phyloP scores from a whole-genome alignment of 2,113 vertebrate genomes.

The Sinocyclocheilus anophthalmus region DNA sequence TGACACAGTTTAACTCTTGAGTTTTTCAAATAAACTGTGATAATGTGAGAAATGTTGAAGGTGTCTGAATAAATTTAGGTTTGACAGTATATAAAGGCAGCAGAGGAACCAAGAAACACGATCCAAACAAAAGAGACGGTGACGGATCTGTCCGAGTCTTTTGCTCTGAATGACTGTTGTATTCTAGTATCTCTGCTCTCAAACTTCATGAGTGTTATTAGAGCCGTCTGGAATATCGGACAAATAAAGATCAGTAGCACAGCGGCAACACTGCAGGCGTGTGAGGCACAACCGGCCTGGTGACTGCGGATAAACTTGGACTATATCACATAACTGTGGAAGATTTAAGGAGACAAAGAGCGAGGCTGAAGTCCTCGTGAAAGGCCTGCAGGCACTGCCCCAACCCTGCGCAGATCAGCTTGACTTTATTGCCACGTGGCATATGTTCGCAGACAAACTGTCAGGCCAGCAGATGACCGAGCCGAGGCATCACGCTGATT shows the following conservation, averaged over 20 bases:
- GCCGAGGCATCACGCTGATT: constrained; percentile 72
- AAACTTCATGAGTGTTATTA: constrained; percentile 48
- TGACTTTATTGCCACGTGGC: constrained; percentile 78
- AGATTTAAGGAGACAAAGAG: constrained; percentile 68
- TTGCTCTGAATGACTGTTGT: background rate
- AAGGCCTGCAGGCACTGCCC: constrained; percentile 70
- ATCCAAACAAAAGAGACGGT: no score
- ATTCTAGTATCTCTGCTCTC: constrained; percentile 46
- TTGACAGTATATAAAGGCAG: background rate
- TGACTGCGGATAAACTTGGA: constrained; percentile 40
- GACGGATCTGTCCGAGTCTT: no score
- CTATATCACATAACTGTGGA: constrained; percentile 47
- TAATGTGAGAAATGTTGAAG: no score
- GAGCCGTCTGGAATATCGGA: constrained; percentile 60
- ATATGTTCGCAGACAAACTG: constrained; percentile 84
- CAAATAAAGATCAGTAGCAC: constrained; percentile 65
- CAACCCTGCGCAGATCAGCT: constrained; percentile 74
- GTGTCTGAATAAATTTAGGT: no score
- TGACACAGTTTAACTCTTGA: no score
- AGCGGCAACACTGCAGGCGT: constrained; percentile 37
- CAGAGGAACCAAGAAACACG: background rate
- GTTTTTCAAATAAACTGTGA: no score
- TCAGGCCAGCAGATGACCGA: constrained; percentile 64
- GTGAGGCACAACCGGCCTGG: constrained; percentile 6
- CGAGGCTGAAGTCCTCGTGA: constrained; percentile 59